A percentile compares a stretch with the other conserved stretches of the same genome.
Evolutionary conservation across 2,888 invertebrate species (phyloP).

Genomic region (Sphecodes monilicornis): DNA sequence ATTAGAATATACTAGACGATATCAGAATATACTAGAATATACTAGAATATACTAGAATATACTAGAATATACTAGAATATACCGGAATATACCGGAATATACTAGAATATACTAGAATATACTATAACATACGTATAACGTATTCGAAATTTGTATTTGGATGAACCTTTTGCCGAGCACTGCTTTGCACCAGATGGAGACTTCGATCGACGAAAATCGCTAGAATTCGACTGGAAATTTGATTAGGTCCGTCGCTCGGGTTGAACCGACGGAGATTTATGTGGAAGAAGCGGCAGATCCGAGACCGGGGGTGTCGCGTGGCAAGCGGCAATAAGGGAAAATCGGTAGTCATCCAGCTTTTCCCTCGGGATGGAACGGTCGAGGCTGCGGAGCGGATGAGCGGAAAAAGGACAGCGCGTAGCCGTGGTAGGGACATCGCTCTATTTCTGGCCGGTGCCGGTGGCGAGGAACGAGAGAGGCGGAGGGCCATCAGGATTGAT

Average conservation of each 20-base stretch:
- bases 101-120: no score
- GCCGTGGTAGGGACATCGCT: conserved; percentile 62
- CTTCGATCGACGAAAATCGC: conserved; percentile 6
- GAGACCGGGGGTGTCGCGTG: conserved; percentile 62
- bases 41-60: no score
- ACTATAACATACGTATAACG: no score
- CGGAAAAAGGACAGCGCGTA: conserved; percentile 61
- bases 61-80: no score
- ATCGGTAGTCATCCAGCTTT: conserved; percentile 76
- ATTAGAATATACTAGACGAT: no score
- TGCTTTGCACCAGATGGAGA: background rate
- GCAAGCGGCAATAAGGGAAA: conserved; percentile 64
- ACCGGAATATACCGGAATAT: no score
- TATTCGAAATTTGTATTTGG: no score
- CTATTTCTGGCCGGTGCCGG: conserved; percentile 73
- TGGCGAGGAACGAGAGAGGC: conserved; percentile 53
- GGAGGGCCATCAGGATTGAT: conserved; percentile 77
- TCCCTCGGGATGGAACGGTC: conserved; percentile 70
- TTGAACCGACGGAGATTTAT: conserved; percentile 80
- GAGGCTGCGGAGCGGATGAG: conserved; percentile 44
- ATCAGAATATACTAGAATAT: no score
- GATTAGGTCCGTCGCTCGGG: conserved; percentile 79
- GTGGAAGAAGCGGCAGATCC: conserved; percentile 66
- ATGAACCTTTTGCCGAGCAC: no score
- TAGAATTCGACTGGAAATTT: conserved; percentile 73